These are phyloP conservation scores for Macrotis lagotis DNA, from an alignment of 2,113 vertebrate species.

Conservation along the genomic window DNA sequence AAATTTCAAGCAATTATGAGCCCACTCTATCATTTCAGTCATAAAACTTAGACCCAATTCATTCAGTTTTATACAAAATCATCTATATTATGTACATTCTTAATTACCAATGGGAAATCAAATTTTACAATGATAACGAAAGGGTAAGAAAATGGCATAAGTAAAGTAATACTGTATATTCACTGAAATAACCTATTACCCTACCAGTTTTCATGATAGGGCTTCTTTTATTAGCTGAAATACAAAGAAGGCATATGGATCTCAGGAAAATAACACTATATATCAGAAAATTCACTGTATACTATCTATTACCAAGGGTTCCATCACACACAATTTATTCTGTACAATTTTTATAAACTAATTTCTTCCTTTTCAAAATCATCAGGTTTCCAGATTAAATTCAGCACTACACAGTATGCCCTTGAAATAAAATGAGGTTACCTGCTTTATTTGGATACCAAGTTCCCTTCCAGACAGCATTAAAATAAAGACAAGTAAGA, in stretches of 20 bases:
- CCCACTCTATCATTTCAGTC: conserved; percentile 79
- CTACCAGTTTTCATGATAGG: conserved; percentile 78
- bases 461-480: conserved; percentile 85
- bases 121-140: conserved; percentile 79
- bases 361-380: conserved; percentile 76
- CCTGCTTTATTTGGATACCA: conserved; percentile 86
- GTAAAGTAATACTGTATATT: conserved; percentile 82
- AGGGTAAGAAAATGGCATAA: conserved; percentile 74
- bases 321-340: conserved; percentile 80
- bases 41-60: conserved; percentile 80
- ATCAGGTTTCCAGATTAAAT: conserved; percentile 79
- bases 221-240: conserved; percentile 79
- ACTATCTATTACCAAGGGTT: conserved; percentile 75
- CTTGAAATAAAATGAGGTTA: conserved; percentile 85
- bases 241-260: conserved; percentile 82
- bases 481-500: conserved; percentile 87
- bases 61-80: conserved; percentile 81
- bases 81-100: conserved; percentile 82
- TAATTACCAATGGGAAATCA: conserved; percentile 75
- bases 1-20: conserved; percentile 78
- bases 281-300: conserved; percentile 83
- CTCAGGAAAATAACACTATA: conserved; percentile 83
- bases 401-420: conserved; percentile 84
- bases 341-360: conserved; percentile 82
- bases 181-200: conserved; percentile 79